Evolutionary conservation across 2,888 invertebrate genomes (phyloP).

Genomic region (Thereva unica): DNA sequence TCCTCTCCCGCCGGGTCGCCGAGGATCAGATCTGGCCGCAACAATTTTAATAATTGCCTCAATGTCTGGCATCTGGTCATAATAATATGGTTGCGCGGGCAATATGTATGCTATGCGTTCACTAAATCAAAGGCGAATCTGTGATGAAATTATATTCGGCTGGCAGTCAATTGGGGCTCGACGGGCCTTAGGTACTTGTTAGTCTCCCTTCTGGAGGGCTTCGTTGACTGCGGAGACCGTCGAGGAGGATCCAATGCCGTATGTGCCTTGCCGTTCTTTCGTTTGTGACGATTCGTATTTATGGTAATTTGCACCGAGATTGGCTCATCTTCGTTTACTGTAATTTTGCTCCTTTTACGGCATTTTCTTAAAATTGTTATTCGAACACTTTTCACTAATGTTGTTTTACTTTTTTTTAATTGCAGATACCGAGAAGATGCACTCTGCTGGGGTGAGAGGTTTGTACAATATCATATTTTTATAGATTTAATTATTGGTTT

Average conservation of each 20-base stretch:
- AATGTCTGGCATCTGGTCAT: conserved; percentile 43
- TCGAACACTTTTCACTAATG: conserved; percentile 28
- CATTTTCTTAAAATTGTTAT: conserved; percentile 26
- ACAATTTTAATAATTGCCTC: conserved; percentile 43
- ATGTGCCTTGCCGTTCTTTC: background rate
- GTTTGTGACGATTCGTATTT: conserved; percentile 36
- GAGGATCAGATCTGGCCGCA: conserved; percentile 35
- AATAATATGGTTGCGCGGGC: conserved; percentile 38
- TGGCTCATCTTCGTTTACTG: conserved; percentile 21
- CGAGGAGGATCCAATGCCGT: background rate
- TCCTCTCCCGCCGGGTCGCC: conserved; percentile 14
- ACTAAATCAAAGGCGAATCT: conserved; percentile 32
- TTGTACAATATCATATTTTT: conserved; percentile 52
- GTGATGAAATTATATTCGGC: conserved; percentile 36
- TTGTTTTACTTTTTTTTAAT: conserved; percentile 53
- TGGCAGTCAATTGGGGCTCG: conserved; percentile 22
- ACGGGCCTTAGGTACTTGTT: conserved; percentile 23
- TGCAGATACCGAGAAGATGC: conserved; percentile 87
- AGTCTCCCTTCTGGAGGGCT: conserved; percentile 12
- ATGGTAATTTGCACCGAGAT: conserved; percentile 38
- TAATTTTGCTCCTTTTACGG: conserved; percentile 20
- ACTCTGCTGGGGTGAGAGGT: conserved; percentile 89
- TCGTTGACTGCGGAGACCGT: background rate
- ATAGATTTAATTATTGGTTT: background rate
- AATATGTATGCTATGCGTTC: conserved; percentile 21